Evolutionary conservation across 2,888 invertebrate species (phyloP).

Genomic region (Trachelus stipa): DNA sequence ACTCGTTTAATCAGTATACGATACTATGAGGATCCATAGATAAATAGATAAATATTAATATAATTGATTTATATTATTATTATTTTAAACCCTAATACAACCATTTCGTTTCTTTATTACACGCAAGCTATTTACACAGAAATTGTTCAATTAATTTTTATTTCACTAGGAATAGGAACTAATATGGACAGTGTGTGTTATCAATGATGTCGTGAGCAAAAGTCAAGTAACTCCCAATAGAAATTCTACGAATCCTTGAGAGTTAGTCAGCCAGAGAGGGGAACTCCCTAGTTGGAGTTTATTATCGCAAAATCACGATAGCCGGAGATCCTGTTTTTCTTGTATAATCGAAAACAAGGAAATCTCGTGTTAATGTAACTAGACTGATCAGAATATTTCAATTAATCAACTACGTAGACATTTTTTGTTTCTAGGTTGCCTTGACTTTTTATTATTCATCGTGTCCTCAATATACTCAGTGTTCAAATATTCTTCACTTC

Average conservation of each 20-base stretch:
- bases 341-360: neutral
- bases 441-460: neutral
- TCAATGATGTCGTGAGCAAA: neutral
- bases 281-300: neutral
- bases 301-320: neutral
- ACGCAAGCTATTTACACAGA: neutral
- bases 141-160: neutral
- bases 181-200: neutral
- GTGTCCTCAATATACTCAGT: neutral
- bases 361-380: neutral
- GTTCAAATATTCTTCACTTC: neutral
- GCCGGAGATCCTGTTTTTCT: neutral
- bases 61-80: no score
- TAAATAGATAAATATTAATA: no score
- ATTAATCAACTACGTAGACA: neutral
- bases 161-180: neutral
- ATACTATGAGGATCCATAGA: no score
- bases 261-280: neutral
- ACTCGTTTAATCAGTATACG: neutral
- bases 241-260: neutral
- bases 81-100: no score
- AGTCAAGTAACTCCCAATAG: neutral
- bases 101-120: no score
- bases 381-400: neutral
- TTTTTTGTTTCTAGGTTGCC: neutral